These are phyloP conservation scores for Watsonalla binaria DNA, from an alignment of 2,888 invertebrate genomes.

Conservation along the genomic window DNA sequence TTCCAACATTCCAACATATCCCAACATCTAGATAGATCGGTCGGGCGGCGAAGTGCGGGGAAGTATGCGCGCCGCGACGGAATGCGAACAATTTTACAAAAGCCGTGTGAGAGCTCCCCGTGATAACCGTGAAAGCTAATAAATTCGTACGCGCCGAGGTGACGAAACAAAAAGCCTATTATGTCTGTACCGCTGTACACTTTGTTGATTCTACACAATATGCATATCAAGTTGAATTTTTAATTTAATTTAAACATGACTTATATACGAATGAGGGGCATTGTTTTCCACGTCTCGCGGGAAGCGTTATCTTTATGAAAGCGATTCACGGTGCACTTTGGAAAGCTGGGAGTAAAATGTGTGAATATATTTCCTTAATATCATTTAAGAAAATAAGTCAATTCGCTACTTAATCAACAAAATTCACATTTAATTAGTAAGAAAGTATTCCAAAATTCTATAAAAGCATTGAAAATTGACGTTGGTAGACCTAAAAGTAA, in stretches of 20 bases:
- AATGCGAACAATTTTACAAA: conserved; percentile 68
- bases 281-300: not conserved
- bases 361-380: too few species aligned
- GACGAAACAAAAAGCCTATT: conserved; percentile 55
- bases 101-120: conserved; percentile 57
- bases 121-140: conserved; percentile 67
- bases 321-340: too few species aligned
- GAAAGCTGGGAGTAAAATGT: too few species aligned
- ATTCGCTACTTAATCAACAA: not conserved
- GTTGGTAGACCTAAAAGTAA: conserved; percentile 1
- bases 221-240: not conserved
- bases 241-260: not conserved
- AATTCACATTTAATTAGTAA: conserved; percentile 1
- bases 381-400: too few species aligned
- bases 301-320: not conserved
- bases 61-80: conserved; percentile 56
- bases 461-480: too few species aligned
- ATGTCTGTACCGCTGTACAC: conserved; percentile 22
- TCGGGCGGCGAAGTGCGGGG: conserved; percentile 48
- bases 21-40: conserved; percentile 43
- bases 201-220: conserved; percentile 8
- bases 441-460: not conserved
- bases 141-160: conserved; percentile 58
- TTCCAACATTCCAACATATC: conserved; percentile 22
- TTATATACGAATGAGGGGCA: not conserved